These are phyloP conservation scores for Agelaius phoeniceus DNA, from an alignment of 2,113 vertebrate species.

Conservation along the genomic window DNA sequence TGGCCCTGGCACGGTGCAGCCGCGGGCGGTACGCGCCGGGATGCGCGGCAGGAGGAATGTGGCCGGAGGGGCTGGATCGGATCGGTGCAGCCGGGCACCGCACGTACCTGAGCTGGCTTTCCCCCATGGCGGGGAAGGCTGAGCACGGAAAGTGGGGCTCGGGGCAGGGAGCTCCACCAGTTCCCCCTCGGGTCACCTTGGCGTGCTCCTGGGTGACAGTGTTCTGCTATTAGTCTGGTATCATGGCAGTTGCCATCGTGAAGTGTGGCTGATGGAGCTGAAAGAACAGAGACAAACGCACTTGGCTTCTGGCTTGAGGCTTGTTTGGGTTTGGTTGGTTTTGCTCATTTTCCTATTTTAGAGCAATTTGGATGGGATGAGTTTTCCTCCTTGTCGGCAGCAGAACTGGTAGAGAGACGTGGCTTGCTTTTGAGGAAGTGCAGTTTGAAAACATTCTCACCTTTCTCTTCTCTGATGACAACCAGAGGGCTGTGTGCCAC, in stretches of 20 bases:
- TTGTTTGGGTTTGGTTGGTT: neutral
- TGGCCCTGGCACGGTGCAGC: neutral
- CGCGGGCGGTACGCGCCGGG: neutral
- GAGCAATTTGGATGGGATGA: neutral
- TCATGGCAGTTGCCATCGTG: neutral
- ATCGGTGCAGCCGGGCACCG: neutral
- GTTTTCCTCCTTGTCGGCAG: neutral
- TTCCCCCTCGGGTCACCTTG: conserved; percentile 54
- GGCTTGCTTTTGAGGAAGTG: neutral
- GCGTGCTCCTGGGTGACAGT: neutral
- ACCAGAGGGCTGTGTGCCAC: neutral
- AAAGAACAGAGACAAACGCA: neutral
- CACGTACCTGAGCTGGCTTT: neutral
- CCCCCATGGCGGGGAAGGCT: neutral
- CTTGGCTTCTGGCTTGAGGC: neutral
- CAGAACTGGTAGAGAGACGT: neutral
- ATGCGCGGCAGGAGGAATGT: neutral
- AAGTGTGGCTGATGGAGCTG: neutral
- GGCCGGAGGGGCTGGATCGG: neutral
- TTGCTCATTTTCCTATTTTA: neutral
- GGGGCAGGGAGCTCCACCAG: neutral
- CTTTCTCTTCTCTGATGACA: neutral
- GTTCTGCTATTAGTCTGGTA: neutral
- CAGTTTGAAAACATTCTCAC: neutral
- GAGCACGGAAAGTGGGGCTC: neutral